Percentiles rank a stretch among this genome's conserved stretches.
Conservation (phyloP, 2,113 vertebrate genomes). For the Puntigrus tetrazona region DNA sequence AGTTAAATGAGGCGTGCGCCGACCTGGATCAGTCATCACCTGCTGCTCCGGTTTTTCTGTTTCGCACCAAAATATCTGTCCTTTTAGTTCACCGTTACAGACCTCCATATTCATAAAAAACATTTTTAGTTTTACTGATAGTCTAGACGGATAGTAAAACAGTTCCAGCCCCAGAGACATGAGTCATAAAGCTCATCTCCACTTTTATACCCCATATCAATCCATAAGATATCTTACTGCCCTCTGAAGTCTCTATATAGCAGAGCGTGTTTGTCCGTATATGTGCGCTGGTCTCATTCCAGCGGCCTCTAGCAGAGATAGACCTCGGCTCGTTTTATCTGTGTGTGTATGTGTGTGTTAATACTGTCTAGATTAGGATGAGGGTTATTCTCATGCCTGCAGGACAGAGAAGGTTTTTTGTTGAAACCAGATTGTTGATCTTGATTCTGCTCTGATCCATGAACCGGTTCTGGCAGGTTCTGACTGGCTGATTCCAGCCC, state of each 20-base stretch:
- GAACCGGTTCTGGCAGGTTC: slow-evolving; percentile 49
- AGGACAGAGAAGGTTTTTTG: slow-evolving; percentile 30
- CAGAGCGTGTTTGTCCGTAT: slow-evolving; percentile 13
- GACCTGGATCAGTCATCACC: slow-evolving; percentile 35
- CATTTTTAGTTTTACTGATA: slow-evolving; percentile 23
- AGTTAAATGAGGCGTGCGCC: not conserved
- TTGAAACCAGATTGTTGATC: slow-evolving; percentile 37
- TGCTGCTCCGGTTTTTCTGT: slow-evolving; percentile 23
- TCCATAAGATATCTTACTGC: slow-evolving; percentile 27
- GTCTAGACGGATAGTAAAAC: slow-evolving; percentile 44
- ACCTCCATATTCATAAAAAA: not conserved
- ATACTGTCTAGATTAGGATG: slow-evolving; percentile 30
- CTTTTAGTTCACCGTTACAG: not conserved
- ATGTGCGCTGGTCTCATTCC: slow-evolving; percentile 5
- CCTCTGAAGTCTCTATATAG: slow-evolving; percentile 26
- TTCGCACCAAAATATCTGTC: slow-evolving; percentile 16
- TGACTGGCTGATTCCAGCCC: slow-evolving; percentile 30
- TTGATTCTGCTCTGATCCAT: slow-evolving; percentile 30
- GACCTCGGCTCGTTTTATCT: not conserved
- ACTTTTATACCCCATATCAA: slow-evolving; percentile 18
- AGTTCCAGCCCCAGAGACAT: not conserved
- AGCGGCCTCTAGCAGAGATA: not conserved
- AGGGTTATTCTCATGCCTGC: slow-evolving; percentile 36
- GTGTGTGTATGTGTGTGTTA: slow-evolving; percentile 14
- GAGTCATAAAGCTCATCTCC: slow-evolving; percentile 33